Evolutionary conservation across 2,888 invertebrate species (phyloP).

Genomic region (Helleia helle): DNA sequence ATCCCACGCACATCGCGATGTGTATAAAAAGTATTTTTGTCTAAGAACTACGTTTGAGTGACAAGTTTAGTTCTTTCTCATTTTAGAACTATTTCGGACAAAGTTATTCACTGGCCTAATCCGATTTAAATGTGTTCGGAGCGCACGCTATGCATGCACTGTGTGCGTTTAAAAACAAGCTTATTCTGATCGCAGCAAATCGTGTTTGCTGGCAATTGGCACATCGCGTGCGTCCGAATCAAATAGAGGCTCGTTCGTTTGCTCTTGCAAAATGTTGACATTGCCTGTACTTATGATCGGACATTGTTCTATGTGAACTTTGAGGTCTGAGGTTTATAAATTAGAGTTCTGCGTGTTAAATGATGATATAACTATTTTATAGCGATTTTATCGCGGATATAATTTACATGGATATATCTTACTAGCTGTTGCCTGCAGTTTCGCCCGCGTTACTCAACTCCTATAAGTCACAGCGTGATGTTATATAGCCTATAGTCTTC

Average conservation of each 20-base stretch:
- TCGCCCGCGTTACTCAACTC: too few species aligned
- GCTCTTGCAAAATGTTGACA: conserved; percentile 7
- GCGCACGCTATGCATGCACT: conserved; percentile 24
- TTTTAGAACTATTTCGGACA: conserved; percentile 64
- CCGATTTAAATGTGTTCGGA: conserved; percentile 44
- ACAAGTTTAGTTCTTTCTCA: conserved; percentile 50
- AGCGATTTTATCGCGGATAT: too few species aligned
- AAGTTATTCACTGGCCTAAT: conserved; percentile 47
- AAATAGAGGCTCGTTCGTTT: conserved; percentile 9
- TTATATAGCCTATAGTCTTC: too few species aligned
- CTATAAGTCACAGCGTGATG: too few species aligned
- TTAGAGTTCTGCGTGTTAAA: neutral
- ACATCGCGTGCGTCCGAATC: conserved; percentile 14
- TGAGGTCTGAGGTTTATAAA: neutral
- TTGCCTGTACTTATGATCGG: conserved; percentile 1
- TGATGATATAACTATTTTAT: neutral
- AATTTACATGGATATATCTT: too few species aligned
- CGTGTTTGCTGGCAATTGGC: conserved; percentile 16
- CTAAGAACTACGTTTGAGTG: conserved; percentile 31
- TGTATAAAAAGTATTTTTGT: conserved; percentile 29
- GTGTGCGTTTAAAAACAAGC: conserved; percentile 24
- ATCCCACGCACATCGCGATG: conserved; percentile 49
- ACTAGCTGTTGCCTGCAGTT: too few species aligned
- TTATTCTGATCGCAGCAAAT: conserved; percentile 22
- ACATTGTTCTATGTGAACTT: neutral